A percentile compares a stretch with the other conserved stretches of the same genome.
These are phyloP conservation scores for Ruditapes philippinarum DNA, from an alignment of 1,140 invertebrate species.

Conservation along the genomic window DNA sequence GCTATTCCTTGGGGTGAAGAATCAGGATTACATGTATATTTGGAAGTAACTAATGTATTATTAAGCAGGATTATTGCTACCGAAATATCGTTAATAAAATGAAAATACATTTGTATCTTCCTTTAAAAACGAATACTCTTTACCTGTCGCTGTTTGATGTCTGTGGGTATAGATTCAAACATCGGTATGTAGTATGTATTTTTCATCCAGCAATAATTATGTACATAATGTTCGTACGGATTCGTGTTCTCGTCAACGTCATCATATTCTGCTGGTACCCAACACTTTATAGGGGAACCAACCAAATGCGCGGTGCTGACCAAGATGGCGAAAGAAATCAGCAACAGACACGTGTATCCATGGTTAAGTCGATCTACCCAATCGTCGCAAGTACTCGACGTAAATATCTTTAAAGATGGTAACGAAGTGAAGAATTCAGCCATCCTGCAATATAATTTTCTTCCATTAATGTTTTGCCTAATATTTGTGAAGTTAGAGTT, in stretches of 20 bases:
- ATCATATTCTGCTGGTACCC: slow-evolving; percentile 79
- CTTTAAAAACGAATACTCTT: too few species aligned
- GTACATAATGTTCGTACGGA: slow-evolving; percentile 88
- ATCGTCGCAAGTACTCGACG: slow-evolving; percentile 61
- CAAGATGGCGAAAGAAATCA: slow-evolving; percentile 72
- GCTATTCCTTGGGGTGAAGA: too few species aligned
- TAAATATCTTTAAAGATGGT: neutral
- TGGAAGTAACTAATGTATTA: too few species aligned
- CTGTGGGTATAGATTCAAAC: slow-evolving; percentile 77
- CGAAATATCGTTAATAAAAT: too few species aligned
- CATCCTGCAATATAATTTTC: too few species aligned
- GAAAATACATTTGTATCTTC: too few species aligned
- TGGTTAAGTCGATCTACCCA: slow-evolving; percentile 75
- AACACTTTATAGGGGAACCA: slow-evolving; percentile 87
- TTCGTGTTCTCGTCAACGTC: slow-evolving; percentile 24
- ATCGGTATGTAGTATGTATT: slow-evolving; percentile 92
- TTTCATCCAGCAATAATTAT: slow-evolving; percentile 98
- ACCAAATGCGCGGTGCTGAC: slow-evolving; percentile 78
- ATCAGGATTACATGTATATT: too few species aligned
- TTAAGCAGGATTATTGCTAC: too few species aligned
- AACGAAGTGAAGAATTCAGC: neutral
- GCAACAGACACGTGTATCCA: slow-evolving; percentile 67
- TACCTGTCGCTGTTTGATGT: slow-evolving; percentile 50
- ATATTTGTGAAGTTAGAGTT: too few species aligned
- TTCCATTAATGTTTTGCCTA: too few species aligned